These are phyloP conservation scores for Macquaria australasica DNA, from an alignment of 2,113 vertebrate species.

Conservation along the genomic window DNA sequence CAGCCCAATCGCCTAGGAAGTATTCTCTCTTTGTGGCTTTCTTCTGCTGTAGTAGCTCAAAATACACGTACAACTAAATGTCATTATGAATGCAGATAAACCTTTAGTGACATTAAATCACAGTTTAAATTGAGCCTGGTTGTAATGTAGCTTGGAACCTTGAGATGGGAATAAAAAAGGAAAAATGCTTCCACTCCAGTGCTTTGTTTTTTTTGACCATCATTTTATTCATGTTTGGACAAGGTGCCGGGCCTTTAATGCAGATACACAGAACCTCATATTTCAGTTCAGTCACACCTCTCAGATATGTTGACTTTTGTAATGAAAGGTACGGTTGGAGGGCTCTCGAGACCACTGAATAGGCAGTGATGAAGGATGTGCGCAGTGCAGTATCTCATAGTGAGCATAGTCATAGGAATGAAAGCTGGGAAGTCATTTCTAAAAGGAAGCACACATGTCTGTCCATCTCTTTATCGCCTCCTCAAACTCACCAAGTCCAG, in stretches of 20 bases:
- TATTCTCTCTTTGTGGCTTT: not conserved
- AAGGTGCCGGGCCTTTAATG: conserved; percentile 1
- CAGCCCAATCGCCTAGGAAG: too few species aligned
- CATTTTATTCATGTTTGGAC: conserved; percentile 13
- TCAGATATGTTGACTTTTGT: conserved; percentile 58
- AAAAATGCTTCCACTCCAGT: not conserved
- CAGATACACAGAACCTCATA: conserved; percentile 36
- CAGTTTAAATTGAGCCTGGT: not conserved
- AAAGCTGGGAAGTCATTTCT: conserved; percentile 38
- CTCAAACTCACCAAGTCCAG: conserved; percentile 14
- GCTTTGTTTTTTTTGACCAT: not conserved
- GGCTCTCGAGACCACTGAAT: conserved; percentile 34
- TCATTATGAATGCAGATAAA: not conserved
- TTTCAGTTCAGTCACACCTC: conserved; percentile 57
- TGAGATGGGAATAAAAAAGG: not conserved
- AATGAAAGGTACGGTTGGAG: conserved; percentile 42
- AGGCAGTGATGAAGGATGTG: conserved; percentile 41
- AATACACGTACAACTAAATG: not conserved
- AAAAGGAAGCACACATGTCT: conserved; percentile 24
- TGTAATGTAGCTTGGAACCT: not conserved
- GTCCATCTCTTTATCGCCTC: conserved; percentile 30
- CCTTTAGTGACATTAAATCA: not conserved
- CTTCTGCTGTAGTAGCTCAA: not conserved
- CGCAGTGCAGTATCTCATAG: conserved; percentile 24
- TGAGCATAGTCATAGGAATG: conserved; percentile 18